Evolutionary conservation across 2,797 vertebrate genomes (phyloP).

Genomic region (Champsocephalus gunnari): DNA sequence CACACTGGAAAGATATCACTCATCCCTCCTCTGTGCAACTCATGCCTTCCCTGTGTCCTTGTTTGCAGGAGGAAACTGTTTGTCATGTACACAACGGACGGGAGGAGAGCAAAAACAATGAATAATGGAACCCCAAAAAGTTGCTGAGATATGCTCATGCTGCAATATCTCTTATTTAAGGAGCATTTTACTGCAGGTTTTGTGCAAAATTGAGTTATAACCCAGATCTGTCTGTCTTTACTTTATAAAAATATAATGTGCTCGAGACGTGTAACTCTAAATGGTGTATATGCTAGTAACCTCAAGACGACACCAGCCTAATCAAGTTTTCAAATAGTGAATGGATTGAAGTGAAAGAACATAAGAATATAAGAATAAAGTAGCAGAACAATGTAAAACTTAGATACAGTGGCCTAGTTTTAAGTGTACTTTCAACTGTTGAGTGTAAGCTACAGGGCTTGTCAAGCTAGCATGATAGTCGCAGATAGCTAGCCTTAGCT

Average conservation of each 20-base stretch:
- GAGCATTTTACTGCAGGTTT: not conserved
- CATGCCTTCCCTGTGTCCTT: conserved; percentile 13
- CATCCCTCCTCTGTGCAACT: conserved; percentile 31
- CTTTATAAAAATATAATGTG: not conserved
- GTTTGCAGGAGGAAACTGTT: conserved; percentile 32
- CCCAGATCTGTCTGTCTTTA: not conserved
- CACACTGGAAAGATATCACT: conserved; percentile 49
- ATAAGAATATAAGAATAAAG: not conserved
- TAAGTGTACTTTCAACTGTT: not conserved
- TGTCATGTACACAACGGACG: conserved; percentile 16
- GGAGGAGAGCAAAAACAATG: conserved; percentile 2
- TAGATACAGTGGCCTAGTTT: not conserved
- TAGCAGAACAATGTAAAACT: not conserved
- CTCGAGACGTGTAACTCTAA: not conserved
- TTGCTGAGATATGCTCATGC: conserved; percentile 5
- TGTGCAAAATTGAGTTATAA: not conserved
- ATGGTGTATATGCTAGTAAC: not conserved
- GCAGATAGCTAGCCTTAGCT: not conserved
- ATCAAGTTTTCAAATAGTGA: no score
- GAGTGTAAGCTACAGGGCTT: no score
- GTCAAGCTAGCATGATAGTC: not conserved
- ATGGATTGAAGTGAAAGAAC: not conserved
- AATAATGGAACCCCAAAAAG: conserved; percentile 13
- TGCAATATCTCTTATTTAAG: not conserved
- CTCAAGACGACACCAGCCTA: no score